Percentiles rank a stretch among this genome's conserved stretches.
phyloP scores from a whole-genome alignment of 2,797 vertebrate genomes.

The Lepus oiostolus region DNA sequence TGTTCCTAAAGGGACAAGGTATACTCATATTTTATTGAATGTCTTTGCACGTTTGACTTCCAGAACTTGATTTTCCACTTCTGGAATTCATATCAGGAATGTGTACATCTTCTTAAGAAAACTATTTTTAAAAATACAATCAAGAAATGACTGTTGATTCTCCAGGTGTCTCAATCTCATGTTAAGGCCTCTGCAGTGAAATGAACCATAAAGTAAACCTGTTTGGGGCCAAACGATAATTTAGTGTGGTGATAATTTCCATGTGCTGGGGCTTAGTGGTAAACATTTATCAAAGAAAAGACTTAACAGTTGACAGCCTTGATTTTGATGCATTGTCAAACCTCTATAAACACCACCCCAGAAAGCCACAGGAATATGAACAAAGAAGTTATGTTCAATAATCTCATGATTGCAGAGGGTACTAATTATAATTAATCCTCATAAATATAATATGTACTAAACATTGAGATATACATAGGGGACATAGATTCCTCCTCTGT shows the following conservation, averaged over 20 bases:
- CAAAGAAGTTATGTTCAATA: background rate
- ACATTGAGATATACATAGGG: background rate
- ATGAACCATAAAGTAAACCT: conserved; percentile 27
- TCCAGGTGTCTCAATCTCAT: background rate
- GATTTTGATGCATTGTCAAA: background rate
- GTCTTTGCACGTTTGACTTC: conserved; percentile 27
- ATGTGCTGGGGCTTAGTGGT: background rate
- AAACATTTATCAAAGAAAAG: background rate
- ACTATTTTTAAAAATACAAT: background rate
- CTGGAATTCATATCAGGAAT: conserved; percentile 66
- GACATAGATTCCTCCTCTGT: background rate
- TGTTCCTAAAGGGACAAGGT: conserved; percentile 53
- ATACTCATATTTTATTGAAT: conserved; percentile 46
- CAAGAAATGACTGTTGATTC: conserved; percentile 32
- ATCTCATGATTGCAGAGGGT: background rate
- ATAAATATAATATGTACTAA: background rate
- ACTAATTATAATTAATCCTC: conserved; percentile 29
- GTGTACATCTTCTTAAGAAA: conserved; percentile 34
- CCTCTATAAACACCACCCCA: background rate
- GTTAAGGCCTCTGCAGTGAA: background rate
- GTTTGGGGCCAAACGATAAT: background rate
- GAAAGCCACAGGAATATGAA: conserved; percentile 23
- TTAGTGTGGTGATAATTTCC: background rate
- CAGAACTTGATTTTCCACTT: conserved; percentile 65
- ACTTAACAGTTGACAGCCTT: background rate